Evolutionary conservation across 2,113 vertebrate species (phyloP).

Genomic region (Myanophis thanlyinensis): DNA sequence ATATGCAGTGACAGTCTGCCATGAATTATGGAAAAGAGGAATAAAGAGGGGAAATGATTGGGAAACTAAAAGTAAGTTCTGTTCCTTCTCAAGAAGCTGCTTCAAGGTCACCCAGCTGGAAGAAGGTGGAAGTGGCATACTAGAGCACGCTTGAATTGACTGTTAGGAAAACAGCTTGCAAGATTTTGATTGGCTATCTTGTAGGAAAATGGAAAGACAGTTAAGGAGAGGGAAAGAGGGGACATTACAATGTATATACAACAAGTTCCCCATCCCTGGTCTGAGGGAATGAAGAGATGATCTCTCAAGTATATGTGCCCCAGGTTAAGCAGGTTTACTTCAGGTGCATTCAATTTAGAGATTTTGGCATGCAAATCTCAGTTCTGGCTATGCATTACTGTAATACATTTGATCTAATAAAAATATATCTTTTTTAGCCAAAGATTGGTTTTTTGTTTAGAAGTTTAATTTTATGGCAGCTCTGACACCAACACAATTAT

Average conservation of each 20-base stretch:
- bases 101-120: background rate
- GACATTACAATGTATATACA: background rate
- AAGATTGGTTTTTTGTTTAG: background rate
- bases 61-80: background rate
- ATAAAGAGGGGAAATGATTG: background rate
- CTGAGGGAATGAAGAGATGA: too few relatives aligned
- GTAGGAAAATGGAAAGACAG: background rate
- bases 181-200: background rate
- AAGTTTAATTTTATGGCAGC: background rate
- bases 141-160: background rate
- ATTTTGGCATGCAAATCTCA: background rate
- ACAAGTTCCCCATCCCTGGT: too few relatives aligned
- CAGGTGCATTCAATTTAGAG: too few relatives aligned
- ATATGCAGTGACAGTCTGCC: background rate
- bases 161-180: background rate
- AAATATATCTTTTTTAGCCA: background rate
- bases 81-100: background rate
- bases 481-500: background rate
- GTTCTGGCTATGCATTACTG: background rate
- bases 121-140: background rate
- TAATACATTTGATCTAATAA: background rate
- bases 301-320: too few relatives aligned
- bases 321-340: too few relatives aligned
- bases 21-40: background rate
- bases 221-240: background rate